Base-by-base conservation (phyloP, 2,888 invertebrate species). In the Serrognathus titanus region DNA sequence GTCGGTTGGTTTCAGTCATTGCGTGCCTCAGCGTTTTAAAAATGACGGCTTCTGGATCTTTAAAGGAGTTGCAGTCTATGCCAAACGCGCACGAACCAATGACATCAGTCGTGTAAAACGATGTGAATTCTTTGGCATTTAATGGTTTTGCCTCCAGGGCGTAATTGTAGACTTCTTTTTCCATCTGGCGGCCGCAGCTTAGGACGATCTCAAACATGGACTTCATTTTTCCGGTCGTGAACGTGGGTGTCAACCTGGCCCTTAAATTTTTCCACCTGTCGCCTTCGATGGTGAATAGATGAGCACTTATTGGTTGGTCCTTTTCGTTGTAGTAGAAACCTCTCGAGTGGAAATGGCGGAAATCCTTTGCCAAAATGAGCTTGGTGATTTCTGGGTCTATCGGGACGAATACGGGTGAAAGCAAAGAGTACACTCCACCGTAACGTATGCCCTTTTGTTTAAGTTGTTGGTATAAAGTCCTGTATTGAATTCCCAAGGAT, bases 211-310 rank as follows among this genome's bases (percentile, higher is more conserved):
- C 37, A 63, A 83, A 85, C 82, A 86, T 83, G 0, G 73, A 77
- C 68, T 83, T 86, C 45, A 87, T 71, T 69, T 85, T 86, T 4
- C 83, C 83, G 0, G 85, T 79, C 0, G 86, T 81, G 65, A 87
- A 58, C 5, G 51, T 48, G 2, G 51, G 51, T 5, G 58, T 41
- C 36, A 48, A 48, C 41, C 49, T 55, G 9, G 48, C n/a, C 24
- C 58, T 47, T 48, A 58, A 43, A 2, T 11, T 43, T 36, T 49
- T 46, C 54, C 58, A 58, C 12, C 37, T 50, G 9, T 41, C 11
- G 9, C 58, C 58, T 8, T 51, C 53, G 6, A 54, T 12, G 1
- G 53, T 51, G 31, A 54, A 50, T 1, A 58, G 35, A 37, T 47
- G 47, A 9, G 36, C 48, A 31, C 48, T 40, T 36, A 55, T 41